Conservation (phyloP, 2,113 vertebrate species). For the Calcarius ornatus region DNA sequence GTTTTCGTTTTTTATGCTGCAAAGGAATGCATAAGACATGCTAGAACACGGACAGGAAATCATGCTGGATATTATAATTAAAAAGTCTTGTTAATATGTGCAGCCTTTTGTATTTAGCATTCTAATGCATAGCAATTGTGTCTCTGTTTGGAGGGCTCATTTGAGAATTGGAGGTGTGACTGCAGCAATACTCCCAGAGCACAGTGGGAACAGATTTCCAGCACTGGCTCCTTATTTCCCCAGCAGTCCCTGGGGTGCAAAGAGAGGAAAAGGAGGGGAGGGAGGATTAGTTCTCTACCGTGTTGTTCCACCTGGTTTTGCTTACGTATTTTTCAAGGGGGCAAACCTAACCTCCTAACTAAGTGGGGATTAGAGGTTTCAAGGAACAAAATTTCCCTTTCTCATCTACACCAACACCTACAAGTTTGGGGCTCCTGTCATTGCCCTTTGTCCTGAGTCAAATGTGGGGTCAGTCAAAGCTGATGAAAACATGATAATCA, state of each 20-base stretch:
- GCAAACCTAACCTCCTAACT: background rate
- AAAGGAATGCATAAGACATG: background rate
- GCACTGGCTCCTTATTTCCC: background rate
- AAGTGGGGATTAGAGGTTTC: background rate
- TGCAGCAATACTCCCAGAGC: background rate
- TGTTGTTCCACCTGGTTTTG: background rate
- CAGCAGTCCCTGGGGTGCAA: background rate
- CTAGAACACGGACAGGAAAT: background rate
- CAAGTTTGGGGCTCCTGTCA: background rate
- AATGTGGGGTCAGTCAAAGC: background rate
- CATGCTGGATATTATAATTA: background rate
- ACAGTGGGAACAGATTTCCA: background rate
- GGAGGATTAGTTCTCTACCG: background rate
- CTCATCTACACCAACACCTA: background rate
- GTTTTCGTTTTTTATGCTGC: background rate
- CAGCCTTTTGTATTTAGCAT: background rate
- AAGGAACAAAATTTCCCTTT: background rate
- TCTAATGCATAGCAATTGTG: background rate
- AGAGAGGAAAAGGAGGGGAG: background rate
- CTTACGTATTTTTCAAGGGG: background rate
- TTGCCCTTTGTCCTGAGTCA: background rate
- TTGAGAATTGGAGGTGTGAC: background rate
- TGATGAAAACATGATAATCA: background rate
- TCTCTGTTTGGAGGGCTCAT: background rate
- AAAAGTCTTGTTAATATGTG: background rate